These are phyloP conservation scores for Serranus cabrilla DNA, from an alignment of 2,797 vertebrate genomes.

Conservation along the genomic window DNA sequence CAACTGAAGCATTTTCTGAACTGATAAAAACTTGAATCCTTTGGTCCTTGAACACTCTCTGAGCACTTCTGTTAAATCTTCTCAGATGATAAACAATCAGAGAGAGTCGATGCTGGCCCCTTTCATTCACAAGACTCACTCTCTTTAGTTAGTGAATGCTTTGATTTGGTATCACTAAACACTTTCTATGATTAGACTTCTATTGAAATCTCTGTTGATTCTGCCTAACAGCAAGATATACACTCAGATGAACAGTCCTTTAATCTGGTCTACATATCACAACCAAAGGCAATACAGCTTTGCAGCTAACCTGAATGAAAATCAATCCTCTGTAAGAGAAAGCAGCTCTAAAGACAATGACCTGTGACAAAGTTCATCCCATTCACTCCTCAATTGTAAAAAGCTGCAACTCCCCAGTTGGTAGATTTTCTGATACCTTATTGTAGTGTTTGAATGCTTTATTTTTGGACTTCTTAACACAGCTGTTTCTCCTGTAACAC, in stretches of 20 bases:
- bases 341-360: neutral
- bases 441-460: neutral
- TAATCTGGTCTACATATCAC: neutral
- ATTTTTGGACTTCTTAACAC: neutral
- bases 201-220: neutral
- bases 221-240: neutral
- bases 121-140: neutral
- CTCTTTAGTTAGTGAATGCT: neutral
- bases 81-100: neutral
- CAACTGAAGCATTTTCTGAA: neutral
- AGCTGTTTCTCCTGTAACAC: neutral
- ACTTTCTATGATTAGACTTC: neutral
- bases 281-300: neutral
- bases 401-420: neutral
- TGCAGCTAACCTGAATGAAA: slow-evolving; percentile 1
- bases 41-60: neutral
- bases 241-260: neutral
- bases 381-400: too few species aligned
- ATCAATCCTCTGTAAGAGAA: neutral
- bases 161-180: neutral
- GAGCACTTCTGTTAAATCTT: neutral
- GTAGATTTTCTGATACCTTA: neutral
- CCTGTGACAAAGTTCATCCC: neutral
- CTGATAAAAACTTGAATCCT: neutral
- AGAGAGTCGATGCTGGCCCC: neutral